phyloP scores from a whole-genome alignment of 1,140 invertebrate species.

The Calycopis cecrops region DNA sequence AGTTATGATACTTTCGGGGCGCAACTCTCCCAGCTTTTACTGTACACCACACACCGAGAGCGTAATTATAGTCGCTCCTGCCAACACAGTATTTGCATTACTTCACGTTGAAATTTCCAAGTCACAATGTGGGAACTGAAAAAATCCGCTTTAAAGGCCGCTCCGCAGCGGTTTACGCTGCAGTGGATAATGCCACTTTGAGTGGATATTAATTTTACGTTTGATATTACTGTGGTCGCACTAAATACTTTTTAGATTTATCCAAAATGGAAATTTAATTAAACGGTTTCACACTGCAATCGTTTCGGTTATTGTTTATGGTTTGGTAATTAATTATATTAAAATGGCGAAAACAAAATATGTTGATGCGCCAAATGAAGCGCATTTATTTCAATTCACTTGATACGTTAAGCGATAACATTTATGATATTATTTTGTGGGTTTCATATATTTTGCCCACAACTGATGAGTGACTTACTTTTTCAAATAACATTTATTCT shows the following conservation, averaged over 20 bases:
- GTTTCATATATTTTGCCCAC: too few relatives aligned
- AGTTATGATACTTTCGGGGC: conserved; percentile 16
- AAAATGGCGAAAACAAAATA: conserved; percentile 2
- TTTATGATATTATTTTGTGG: too few relatives aligned
- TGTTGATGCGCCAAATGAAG: conserved; percentile 1
- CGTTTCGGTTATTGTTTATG: conserved; percentile 3
- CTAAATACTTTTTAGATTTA: conserved; percentile 31
- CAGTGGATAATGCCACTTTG: conserved; percentile 24
- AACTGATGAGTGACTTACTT: too few relatives aligned
- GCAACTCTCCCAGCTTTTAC: conserved; percentile 12
- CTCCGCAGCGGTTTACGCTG: conserved; percentile 28
- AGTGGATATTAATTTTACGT: conserved; percentile 35
- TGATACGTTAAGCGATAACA: not conserved
- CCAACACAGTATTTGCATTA: conserved; percentile 54
- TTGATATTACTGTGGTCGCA: conserved; percentile 28
- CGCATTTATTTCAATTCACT: conserved; percentile 4
- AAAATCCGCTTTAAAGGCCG: conserved; percentile 33
- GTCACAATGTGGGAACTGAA: conserved; percentile 34
- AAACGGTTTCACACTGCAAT: conserved; percentile 19
- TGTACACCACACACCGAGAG: conserved; percentile 34
- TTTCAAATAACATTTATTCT: too few relatives aligned
- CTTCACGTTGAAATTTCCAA: conserved; percentile 36
- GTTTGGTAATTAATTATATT: conserved; percentile 9
- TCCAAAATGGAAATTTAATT: conserved; percentile 26
- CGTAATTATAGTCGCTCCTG: conserved; percentile 47